Evolutionary conservation across 2,888 invertebrate genomes (phyloP).

Genomic region (Tetranychus piercei): DNA sequence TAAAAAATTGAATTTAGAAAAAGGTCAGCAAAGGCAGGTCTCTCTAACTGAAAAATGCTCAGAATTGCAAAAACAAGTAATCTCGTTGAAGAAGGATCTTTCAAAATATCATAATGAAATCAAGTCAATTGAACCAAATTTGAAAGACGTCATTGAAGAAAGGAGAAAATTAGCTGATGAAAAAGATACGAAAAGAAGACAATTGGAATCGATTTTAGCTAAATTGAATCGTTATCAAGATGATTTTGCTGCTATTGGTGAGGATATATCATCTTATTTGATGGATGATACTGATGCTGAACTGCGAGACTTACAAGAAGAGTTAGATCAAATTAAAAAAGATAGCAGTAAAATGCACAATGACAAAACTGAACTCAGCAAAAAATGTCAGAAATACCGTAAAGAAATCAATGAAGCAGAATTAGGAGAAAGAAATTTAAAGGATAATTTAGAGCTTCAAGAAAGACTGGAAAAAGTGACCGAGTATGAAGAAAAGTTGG

Average conservation of each 20-base stretch:
- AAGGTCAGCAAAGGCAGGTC: background rate
- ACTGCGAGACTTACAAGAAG: background rate
- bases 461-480: background rate
- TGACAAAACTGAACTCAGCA: background rate
- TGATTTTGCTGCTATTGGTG: background rate
- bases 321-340: background rate
- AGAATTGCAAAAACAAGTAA: background rate
- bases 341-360: background rate
- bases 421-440: background rate
- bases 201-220: background rate
- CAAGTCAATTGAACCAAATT: background rate
- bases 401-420: constrained; percentile 5
- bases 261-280: background rate
- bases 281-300: background rate
- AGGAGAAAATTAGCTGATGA: background rate
- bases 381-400: background rate
- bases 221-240: background rate
- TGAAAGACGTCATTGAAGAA: background rate
- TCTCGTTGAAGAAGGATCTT: background rate
- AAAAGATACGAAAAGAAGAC: background rate
- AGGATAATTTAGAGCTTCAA: background rate
- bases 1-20: constrained; percentile 11
- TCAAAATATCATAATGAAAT: background rate
- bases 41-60: background rate
- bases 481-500: background rate